phyloP scores from a whole-genome alignment of 2,797 vertebrate genomes.

The Limosa lapponica region DNA sequence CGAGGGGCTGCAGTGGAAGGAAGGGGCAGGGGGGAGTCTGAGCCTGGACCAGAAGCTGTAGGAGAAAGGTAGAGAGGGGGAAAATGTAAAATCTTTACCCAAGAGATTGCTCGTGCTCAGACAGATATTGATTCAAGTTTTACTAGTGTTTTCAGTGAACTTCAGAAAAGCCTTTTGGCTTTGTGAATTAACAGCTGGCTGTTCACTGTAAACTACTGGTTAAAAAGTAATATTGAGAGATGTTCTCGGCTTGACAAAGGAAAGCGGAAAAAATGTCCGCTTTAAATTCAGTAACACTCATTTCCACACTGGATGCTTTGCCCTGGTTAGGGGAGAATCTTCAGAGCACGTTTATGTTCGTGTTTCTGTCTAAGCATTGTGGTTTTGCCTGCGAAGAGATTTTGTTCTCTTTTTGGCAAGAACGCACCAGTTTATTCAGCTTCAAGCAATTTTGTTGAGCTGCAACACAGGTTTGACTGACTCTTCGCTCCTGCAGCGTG shows the following conservation, averaged over 20 bases:
- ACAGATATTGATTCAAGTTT: not conserved
- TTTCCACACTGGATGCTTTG: not conserved
- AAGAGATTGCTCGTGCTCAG: not conserved
- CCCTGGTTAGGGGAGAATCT: not conserved
- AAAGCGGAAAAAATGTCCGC: not conserved
- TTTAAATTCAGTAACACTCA: not conserved
- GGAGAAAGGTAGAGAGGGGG: not conserved
- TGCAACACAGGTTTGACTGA: constrained; percentile 55
- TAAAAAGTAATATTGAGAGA: not conserved
- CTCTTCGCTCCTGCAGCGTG: not conserved
- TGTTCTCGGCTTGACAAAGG: not conserved
- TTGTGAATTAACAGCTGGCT: not conserved
- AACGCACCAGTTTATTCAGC: not conserved
- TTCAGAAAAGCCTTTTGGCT: not conserved
- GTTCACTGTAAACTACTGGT: not conserved
- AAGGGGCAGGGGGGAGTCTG: accelerated
- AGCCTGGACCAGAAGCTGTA: not conserved
- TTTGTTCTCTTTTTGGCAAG: constrained; percentile 6
- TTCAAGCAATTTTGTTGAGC: constrained; percentile 30
- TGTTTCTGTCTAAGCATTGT: not conserved
- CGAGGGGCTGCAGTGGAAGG: accelerated
- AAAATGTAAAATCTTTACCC: not conserved
- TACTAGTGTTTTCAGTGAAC: not conserved
- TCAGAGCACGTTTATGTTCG: not conserved
- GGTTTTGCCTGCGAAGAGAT: constrained; percentile 1